Conservation (phyloP, 2,888 invertebrate genomes). For the Yponomeuta plumbellus region DNA sequence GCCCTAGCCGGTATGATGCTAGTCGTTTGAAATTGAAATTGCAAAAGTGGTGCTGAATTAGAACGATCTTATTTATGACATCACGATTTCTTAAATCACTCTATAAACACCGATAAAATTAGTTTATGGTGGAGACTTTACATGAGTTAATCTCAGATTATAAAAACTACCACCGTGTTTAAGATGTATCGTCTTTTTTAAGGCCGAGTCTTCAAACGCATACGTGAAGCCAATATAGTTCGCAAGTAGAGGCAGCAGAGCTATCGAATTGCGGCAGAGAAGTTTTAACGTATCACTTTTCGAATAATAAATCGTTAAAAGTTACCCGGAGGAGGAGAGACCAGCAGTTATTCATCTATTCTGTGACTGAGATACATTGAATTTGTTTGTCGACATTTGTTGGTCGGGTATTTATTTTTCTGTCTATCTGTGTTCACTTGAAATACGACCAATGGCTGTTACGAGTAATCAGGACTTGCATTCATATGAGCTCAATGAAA, state of each 20-base stretch:
- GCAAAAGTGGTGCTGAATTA: too few species aligned
- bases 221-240: neutral
- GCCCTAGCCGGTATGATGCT: too few species aligned
- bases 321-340: slow-evolving; percentile 1
- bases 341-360: slow-evolving; percentile 9
- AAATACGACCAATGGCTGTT: neutral
- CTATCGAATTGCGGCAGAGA: neutral
- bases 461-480: neutral
- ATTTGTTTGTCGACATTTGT: neutral
- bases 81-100: too few species aligned
- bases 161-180: too few species aligned
- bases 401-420: neutral
- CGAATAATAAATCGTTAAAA: slow-evolving; percentile 13
- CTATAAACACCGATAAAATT: too few species aligned
- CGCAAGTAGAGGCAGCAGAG: neutral
- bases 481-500: neutral
- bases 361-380: slow-evolving; percentile 9
- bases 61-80: too few species aligned
- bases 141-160: too few species aligned
- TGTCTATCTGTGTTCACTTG: neutral
- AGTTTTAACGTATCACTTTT: slow-evolving; percentile 10
- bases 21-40: too few species aligned
- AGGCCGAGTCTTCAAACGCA: neutral
- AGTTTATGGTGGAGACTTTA: too few species aligned
- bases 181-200: too few species aligned